Base-by-base conservation (phyloP, 2,888 invertebrate genomes). In the Eurois occulta region DNA sequence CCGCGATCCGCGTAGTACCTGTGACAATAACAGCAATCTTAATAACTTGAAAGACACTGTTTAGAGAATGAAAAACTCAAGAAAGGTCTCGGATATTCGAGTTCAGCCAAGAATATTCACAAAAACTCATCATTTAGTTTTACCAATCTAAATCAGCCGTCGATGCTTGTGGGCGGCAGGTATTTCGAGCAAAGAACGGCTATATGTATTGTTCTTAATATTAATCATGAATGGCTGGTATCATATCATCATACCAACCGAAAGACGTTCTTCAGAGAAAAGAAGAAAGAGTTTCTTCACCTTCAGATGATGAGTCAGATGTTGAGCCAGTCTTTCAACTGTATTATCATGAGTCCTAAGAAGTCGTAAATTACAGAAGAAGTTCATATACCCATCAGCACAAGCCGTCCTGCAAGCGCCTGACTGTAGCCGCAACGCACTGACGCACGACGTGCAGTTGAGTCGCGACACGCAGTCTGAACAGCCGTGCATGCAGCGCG, bases 1-100 rank as follows among this genome's bases (percentile, higher is more conserved):
- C 98, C 98, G 18, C 98, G 97, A 92, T 99, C 99, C 90, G 98
- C 98, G 95, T 98, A 99, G 94, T 98, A 99, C 71, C 98, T 98
- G 66, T 2, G 46, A 43, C 3, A 24, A 24, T 18, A 62, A 69
- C 10, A 16, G n/a, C 3, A 35, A 0, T 18, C 7, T n/a, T 41
- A 67, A 46, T 60, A 32, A 55, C 41, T 38, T 48, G 28, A 4
- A 18, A 46, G 7, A 32, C 11, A 21, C 7, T 32, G 5, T 35
- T 38, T 7, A 8, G 18, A 21, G 32, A 16, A 41, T 5, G 43
- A 28, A 28, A 13, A 55, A n/a, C 13, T n/a, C 13, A 13, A 5
- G 1, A 60, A 28, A 16, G 7, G 6, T 7, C 38, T 24, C 8
- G 21, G 28, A 13, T 18, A 58, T 60, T 32, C 16, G 7, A 28